Evolutionary conservation across 2,888 invertebrate species (phyloP).

Genomic region (Drosophila helvetica): DNA sequence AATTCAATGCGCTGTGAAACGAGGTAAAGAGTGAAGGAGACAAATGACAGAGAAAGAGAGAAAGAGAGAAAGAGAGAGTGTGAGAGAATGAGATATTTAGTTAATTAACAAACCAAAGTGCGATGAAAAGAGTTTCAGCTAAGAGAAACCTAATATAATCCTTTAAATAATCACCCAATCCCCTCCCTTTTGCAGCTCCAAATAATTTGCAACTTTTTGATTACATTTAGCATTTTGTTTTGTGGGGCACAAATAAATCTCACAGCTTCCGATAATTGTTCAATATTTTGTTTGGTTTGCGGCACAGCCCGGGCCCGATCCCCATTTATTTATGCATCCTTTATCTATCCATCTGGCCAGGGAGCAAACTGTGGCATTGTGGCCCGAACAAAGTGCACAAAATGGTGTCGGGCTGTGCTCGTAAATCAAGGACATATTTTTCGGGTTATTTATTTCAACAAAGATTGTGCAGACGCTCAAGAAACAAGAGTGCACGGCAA

Average conservation of each 20-base stretch:
- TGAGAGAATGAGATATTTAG: no score
- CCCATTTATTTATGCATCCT: slow-evolving; percentile 43
- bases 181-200: neutral
- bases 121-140: no score
- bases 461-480: slow-evolving; percentile 55
- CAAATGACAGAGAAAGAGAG: neutral
- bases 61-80: neutral
- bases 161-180: slow-evolving; percentile 1
- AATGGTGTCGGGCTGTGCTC: slow-evolving; percentile 47
- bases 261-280: slow-evolving; percentile 22
- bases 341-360: slow-evolving; percentile 30
- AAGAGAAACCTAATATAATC: neutral
- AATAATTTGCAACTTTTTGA: slow-evolving; percentile 11
- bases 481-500: slow-evolving; percentile 20
- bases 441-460: slow-evolving; percentile 68
- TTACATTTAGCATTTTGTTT: slow-evolving; percentile 10
- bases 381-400: slow-evolving; percentile 26
- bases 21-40: slow-evolving; percentile 35
- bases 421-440: slow-evolving; percentile 70
- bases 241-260: slow-evolving; percentile 36
- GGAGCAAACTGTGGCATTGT: slow-evolving; percentile 12
- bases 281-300: slow-evolving; percentile 17
- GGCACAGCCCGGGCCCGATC: no score
- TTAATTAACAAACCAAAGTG: no score
- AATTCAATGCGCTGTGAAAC: slow-evolving; percentile 70